These are phyloP conservation scores for Turritopsis dohrnii DNA, from an alignment of 30 jellyfish, hydroid and myxozoan genomes.

Conservation along the genomic window DNA sequence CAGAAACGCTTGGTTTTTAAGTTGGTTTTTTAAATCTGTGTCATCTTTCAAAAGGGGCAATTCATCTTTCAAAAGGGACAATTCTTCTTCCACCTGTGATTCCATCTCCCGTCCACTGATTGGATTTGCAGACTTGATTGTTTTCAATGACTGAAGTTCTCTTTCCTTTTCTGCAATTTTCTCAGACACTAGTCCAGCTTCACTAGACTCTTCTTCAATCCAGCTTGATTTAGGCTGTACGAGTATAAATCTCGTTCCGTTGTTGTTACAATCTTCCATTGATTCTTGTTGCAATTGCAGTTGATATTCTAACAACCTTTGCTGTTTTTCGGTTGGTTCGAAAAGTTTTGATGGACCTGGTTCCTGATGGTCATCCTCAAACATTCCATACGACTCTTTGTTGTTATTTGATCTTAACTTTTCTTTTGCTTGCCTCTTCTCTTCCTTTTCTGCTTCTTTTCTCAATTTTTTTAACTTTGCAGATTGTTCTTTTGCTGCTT, in stretches of 20 bases:
- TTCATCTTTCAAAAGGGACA: background rate
- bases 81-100: background rate
- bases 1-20: background rate
- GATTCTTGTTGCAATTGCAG: background rate
- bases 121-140: background rate
- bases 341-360: background rate
- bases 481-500: background rate
- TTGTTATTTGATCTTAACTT: background rate
- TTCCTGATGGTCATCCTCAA: background rate
- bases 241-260: background rate
- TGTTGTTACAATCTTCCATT: background rate
- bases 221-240: background rate
- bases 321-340: background rate
- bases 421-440: background rate
- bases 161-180: background rate
- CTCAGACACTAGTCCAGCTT: background rate
- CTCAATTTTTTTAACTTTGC: background rate
- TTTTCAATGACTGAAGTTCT: background rate
- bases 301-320: background rate
- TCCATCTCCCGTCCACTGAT: background rate
- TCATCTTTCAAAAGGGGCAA: too few species aligned
- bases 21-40: background rate
- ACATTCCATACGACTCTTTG: background rate
- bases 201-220: background rate
- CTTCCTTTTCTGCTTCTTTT: background rate